These are phyloP conservation scores for Syngnathus rostellatus DNA, from an alignment of 2,797 vertebrate genomes.

Conservation along the genomic window DNA sequence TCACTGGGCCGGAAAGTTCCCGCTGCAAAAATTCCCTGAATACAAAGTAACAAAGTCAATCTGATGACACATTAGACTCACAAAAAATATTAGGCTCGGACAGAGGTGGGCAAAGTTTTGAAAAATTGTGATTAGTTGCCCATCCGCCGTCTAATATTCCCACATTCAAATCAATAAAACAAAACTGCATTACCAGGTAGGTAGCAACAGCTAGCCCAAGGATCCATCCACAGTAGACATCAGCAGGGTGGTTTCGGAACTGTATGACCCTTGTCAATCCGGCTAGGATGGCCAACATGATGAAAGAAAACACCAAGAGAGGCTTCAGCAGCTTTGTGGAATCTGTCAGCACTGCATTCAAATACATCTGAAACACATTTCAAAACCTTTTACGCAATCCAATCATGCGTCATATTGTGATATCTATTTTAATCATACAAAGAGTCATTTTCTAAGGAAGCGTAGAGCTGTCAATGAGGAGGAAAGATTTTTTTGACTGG, in stretches of 20 bases:
- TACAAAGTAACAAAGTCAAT: slow-evolving; percentile 35
- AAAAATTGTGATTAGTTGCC: too few species aligned
- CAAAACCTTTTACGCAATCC: neutral
- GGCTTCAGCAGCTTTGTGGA: slow-evolving; percentile 92
- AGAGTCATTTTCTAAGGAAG: neutral
- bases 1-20: slow-evolving; percentile 89
- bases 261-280: slow-evolving; percentile 88
- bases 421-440: neutral
- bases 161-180: neutral
- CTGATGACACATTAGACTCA: neutral
- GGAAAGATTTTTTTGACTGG: too few species aligned
- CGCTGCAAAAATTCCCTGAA: slow-evolving; percentile 85
- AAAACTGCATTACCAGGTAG: slow-evolving; percentile 76
- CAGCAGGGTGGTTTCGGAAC: slow-evolving; percentile 89
- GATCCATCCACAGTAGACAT: slow-evolving; percentile 89
- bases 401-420: neutral
- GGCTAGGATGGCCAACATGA: slow-evolving; percentile 88
- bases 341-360: slow-evolving; percentile 90
- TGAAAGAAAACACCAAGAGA: slow-evolving; percentile 85
- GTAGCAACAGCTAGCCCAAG: slow-evolving; percentile 88
- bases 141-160: neutral
- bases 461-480: too few species aligned
- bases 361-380: slow-evolving; percentile 83
- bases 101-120: too few species aligned
- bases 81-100: neutral